These are phyloP conservation scores for Spondyliosoma cantharus DNA, from an alignment of 2,797 vertebrate species.

Conservation along the genomic window DNA sequence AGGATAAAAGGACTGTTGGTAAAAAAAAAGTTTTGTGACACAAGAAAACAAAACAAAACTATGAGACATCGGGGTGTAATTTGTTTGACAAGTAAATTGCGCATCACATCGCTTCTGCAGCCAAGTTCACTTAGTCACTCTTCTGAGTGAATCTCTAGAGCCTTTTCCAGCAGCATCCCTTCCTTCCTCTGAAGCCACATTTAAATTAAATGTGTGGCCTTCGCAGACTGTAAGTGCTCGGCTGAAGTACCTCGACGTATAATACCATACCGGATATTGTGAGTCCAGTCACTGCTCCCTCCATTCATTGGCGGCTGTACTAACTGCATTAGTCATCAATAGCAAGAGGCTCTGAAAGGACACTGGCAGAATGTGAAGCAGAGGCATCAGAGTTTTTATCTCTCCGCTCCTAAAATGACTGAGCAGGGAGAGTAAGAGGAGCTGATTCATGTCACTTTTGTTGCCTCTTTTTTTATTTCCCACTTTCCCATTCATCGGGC, in stretches of 20 bases:
- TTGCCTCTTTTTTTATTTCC: constrained; percentile 36
- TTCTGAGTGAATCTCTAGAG: constrained; percentile 32
- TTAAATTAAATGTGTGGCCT: constrained; percentile 18
- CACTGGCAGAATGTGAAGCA: constrained; percentile 53
- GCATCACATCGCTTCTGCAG: constrained; percentile 35
- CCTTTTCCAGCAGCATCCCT: constrained; percentile 27
- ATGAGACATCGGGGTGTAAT: constrained; percentile 45
- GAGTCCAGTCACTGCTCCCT: constrained; percentile 33
- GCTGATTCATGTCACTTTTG: constrained; percentile 68
- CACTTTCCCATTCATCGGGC: constrained; percentile 73
- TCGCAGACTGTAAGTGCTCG: constrained; percentile 22
- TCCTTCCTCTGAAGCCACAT: constrained; percentile 36
- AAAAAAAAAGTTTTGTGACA: constrained; percentile 23
- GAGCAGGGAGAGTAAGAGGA: constrained; percentile 55
- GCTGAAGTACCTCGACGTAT: constrained; percentile 21
- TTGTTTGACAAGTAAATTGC: constrained; percentile 50
- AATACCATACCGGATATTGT: constrained; percentile 33
- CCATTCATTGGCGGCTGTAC: constrained; percentile 45
- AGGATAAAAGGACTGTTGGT: not conserved
- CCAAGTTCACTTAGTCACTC: constrained; percentile 46
- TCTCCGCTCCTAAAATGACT: constrained; percentile 53
- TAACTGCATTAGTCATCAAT: constrained; percentile 57
- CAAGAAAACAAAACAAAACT: not conserved
- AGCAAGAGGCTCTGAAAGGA: constrained; percentile 50
- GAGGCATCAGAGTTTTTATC: constrained; percentile 50